phyloP scores from a whole-genome alignment of 1,140 invertebrate species.

The Caenorhabditis tropicalis region DNA sequence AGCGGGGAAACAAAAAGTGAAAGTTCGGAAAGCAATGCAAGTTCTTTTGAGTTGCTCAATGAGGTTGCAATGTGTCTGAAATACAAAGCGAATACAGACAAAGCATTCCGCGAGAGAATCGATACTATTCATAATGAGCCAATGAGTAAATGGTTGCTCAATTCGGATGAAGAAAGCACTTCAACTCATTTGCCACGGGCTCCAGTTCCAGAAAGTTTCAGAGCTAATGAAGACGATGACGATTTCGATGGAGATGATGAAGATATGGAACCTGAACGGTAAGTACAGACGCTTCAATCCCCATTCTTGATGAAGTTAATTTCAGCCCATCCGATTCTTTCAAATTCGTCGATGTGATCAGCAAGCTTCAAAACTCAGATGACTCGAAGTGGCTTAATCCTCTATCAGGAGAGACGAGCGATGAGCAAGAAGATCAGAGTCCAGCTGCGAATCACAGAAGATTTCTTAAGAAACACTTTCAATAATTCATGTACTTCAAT shows the following conservation, averaged over 20 bases:
- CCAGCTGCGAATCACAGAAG: constrained; percentile 1
- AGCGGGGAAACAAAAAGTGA: constrained; percentile 8
- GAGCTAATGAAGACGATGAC: not conserved
- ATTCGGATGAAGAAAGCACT: not conserved
- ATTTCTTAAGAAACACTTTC: not conserved
- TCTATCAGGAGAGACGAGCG: too few relatives aligned
- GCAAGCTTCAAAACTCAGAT: constrained; percentile 19
- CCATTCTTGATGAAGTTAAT: not conserved
- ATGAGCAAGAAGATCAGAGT: not conserved
- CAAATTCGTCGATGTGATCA: not conserved
- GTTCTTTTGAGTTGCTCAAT: constrained; percentile 2
- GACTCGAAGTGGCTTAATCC: not conserved
- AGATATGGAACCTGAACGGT: not conserved
- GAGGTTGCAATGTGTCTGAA: constrained; percentile 4
- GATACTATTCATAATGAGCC: constrained; percentile 3
- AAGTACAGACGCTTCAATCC: not conserved
- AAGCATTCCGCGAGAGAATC: not conserved
- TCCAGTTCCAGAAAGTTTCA: constrained; percentile 24
- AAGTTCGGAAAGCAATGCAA: not conserved
- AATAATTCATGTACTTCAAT: not conserved
- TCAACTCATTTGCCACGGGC: not conserved
- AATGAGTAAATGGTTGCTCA: not conserved
- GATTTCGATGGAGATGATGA: constrained; percentile 9
- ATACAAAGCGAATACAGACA: not conserved
- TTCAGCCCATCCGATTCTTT: not conserved